These are phyloP conservation scores for Oceanodroma tethys DNA, from an alignment of 2,113 vertebrate species.

Conservation along the genomic window DNA sequence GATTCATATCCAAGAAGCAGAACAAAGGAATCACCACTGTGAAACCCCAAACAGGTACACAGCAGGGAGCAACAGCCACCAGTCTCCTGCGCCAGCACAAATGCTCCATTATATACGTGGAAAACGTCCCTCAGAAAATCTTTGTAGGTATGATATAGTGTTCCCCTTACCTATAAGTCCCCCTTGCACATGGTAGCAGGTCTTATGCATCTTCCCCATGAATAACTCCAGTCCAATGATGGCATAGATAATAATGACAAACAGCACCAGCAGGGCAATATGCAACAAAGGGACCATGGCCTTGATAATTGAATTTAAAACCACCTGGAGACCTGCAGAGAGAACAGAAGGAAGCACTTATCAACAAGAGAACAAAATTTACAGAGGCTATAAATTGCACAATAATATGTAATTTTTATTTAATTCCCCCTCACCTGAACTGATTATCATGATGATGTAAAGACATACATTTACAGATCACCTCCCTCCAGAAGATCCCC, in stretches of 20 bases:
- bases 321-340: conserved; percentile 93
- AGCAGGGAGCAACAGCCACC: not conserved
- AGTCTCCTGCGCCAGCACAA: not conserved
- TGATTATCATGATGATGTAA: not conserved
- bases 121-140: not conserved
- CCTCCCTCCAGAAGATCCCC: not conserved
- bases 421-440: not conserved
- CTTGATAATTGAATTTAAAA: conserved; percentile 99
- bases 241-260: conserved; percentile 98
- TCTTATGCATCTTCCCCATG: conserved; percentile 99
- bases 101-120: fast-evolving
- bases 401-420: not conserved
- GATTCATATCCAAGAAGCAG: not conserved
- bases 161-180: conserved; percentile 76
- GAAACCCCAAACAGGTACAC: not conserved
- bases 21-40: not conserved
- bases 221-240: conserved; percentile 98
- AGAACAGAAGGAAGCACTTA: conserved; percentile 22
- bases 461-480: not conserved
- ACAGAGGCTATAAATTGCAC: not conserved
- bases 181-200: conserved; percentile 80
- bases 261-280: conserved; percentile 95
- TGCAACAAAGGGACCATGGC: conserved; percentile 99
- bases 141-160: fast-evolving
- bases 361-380: not conserved